Percentiles rank a stretch among this genome's conserved stretches.
Evolutionary conservation across 2,888 invertebrate species (phyloP).

Genomic region (Rotaria socialis): DNA sequence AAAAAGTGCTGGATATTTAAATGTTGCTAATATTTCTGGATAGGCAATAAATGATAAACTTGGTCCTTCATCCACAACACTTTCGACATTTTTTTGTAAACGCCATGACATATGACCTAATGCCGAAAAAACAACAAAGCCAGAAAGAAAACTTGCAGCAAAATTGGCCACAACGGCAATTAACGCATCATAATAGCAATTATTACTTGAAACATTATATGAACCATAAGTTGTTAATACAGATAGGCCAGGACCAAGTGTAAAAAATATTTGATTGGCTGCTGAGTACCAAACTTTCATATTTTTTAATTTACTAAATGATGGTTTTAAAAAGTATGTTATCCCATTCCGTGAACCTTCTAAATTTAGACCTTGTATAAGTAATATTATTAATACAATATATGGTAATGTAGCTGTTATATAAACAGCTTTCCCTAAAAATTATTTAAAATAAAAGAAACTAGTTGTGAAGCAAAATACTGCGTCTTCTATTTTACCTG

Average conservation of each 20-base stretch:
- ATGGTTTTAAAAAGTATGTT: conserved; percentile 72
- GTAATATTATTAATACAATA: conserved; percentile 77
- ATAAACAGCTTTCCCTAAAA: conserved; percentile 74
- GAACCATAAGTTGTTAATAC: conserved; percentile 81
- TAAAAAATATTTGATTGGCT: conserved; percentile 87
- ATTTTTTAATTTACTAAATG: conserved; percentile 37
- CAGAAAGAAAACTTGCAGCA: conserved; percentile 49
- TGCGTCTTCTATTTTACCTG: conserved; percentile 54
- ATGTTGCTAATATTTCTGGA: conserved; percentile 87
- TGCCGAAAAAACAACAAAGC: conserved; percentile 57
- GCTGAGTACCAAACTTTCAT: conserved; percentile 74
- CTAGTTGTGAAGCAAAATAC: no score
- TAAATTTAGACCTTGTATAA: conserved; percentile 75
- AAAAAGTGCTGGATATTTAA: conserved; percentile 88
- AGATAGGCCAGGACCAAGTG: conserved; percentile 86
- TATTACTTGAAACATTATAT: conserved; percentile 88
- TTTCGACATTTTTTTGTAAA: conserved; percentile 39
- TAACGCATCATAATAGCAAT: conserved; percentile 62
- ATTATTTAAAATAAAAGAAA: not conserved
- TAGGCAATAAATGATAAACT: conserved; percentile 89
- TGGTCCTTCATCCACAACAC: conserved; percentile 64
- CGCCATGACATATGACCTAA: conserved; percentile 69
- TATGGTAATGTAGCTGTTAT: conserved; percentile 88
- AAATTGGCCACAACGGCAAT: conserved; percentile 49
- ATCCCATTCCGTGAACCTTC: conserved; percentile 81